phyloP scores from a whole-genome alignment of 2,888 invertebrate species.

The Eupithecia subumbrata region DNA sequence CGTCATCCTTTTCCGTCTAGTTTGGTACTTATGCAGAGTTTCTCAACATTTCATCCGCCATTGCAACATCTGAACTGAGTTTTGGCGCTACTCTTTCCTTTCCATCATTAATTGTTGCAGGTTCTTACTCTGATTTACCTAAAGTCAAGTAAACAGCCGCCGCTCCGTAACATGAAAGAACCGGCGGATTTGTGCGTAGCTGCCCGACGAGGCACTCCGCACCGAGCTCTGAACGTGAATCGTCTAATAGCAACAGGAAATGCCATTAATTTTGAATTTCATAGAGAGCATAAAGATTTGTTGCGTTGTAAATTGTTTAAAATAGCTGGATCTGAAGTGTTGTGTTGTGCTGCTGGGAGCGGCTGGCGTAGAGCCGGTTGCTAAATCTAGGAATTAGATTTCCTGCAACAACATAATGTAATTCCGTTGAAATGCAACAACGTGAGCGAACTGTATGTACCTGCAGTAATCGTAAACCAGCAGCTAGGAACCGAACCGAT shows the following conservation, averaged over 20 bases:
- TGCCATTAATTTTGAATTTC: conserved; percentile 19
- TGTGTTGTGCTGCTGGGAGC: background rate
- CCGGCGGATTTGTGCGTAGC: background rate
- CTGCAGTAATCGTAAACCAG: background rate
- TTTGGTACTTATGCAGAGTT: background rate
- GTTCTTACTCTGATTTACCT: background rate
- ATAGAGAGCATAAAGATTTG: conserved; percentile 20
- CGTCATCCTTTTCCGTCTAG: background rate
- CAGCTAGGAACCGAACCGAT: background rate
- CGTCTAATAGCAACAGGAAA: conserved; percentile 1
- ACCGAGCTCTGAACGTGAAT: background rate
- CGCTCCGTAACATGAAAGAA: background rate
- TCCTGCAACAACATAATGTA: background rate
- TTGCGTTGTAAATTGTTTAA: conserved; percentile 12
- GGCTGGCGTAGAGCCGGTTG: too few relatives aligned
- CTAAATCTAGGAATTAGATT: background rate
- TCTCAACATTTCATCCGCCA: background rate
- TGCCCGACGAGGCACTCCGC: too few relatives aligned
- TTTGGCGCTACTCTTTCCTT: background rate
- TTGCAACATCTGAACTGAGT: background rate
- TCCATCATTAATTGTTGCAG: background rate
- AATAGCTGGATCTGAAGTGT: conserved; percentile 20
- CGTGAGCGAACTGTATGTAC: background rate
- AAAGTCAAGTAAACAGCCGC: background rate
- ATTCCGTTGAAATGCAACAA: background rate